Evolutionary conservation across 2,888 invertebrate genomes (phyloP), one percentile per base, ranked within the genome.

Genomic region (Sturmia bella): DNA sequence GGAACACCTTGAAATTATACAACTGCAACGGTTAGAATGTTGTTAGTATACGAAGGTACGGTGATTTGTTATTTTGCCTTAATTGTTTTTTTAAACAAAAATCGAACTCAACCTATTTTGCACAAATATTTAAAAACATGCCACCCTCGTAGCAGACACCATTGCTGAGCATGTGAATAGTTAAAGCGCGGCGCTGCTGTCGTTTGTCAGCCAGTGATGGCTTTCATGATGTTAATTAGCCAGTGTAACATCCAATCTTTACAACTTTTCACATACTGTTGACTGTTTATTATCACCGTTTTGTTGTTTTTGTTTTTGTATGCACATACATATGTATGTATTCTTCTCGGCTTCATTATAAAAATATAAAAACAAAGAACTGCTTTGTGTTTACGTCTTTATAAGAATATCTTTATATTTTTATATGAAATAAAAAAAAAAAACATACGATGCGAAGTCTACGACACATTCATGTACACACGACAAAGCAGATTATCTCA

Each of bases 401-500:
- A 39, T 13, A 21, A 43, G 54, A 73, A 56, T 64, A 64, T 57
- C 48, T 66, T 66, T 45, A 64, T 57, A n/a, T 9, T 73, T 59
- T 50, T 66, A 41, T 19, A 45, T 75, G 75, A n/a, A 66, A 75
- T 21, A 37, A n/a, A 1, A 43, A 69, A 50, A 64, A 43, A 69
- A 50, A 64, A 64, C 54, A 64, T 43, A 56, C 63, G 66, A 7
- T 7, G 32, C 9, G 9, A 32, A 69, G 61, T 43, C 61, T 37
- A 68, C 56, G n/a, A n/a, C n/a, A 75, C 45, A 74, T 57, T 68
- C 27, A 64, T 56, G 19, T 59, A 78, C 77, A 78, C 70, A 84
- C 83, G 83, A 84, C 84, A 84, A 81, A 84, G 84, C 78, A 88
- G 89, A 89, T 89, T 89, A 90, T 90, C 90, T 90, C 90, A 85